Conservation (phyloP, 1,140 invertebrate species). For the Hormaphis cornu region DNA sequence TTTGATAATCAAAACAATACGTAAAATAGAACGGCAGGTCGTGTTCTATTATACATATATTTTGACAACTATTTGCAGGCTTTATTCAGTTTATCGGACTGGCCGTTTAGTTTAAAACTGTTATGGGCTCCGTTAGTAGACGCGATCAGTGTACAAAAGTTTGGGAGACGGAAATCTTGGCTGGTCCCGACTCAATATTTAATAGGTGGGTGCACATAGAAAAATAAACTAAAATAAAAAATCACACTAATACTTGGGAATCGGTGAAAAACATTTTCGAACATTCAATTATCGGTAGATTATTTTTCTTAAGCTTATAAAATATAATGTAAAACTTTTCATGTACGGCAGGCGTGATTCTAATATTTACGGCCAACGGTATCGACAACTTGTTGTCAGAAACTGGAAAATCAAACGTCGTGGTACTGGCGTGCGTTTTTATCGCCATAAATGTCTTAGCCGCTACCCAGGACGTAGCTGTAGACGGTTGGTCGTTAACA, state of each 20-base stretch:
- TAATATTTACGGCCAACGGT: conserved; percentile 36
- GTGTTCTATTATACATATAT: no score
- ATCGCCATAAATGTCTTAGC: conserved; percentile 90
- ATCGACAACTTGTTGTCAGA: conserved; percentile 53
- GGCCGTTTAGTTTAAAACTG: conserved; percentile 96
- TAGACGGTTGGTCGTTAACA: conserved; percentile 96
- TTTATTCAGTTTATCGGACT: conserved; percentile 94
- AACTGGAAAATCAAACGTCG: conserved; percentile 60
- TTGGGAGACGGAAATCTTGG: conserved; percentile 96
- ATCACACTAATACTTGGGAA: conserved; percentile 41
- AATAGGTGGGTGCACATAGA: no score
- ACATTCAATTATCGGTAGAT: no score
- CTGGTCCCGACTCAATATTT: conserved; percentile 84
- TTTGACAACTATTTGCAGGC: conserved; percentile 56
- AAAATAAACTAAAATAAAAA: no score
- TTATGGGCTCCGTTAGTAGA: conserved; percentile 98
- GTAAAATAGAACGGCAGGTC: no score
- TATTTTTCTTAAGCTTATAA: no score
- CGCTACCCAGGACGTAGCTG: conserved; percentile 98
- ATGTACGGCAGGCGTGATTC: neutral
- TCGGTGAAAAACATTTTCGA: no score
- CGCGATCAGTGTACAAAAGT: conserved; percentile 66
- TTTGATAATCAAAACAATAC: no score
- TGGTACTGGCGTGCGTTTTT: conserved; percentile 73
- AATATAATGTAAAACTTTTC: no score